Evolutionary conservation across 2,888 invertebrate species (phyloP).

Genomic region (Seira ritae): DNA sequence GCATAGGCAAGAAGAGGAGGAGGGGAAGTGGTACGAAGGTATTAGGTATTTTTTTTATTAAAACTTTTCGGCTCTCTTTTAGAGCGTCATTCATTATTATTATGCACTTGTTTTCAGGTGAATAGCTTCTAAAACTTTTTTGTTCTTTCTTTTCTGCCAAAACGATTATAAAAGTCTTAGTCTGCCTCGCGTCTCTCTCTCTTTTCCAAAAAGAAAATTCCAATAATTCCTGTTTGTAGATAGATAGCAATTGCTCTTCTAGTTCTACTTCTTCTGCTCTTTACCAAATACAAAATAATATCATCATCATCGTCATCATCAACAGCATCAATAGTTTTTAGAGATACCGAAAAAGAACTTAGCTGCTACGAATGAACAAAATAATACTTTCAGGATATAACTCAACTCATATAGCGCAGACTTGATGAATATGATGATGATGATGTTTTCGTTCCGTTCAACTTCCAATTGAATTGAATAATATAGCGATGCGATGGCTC

Average conservation of each 20-base stretch:
- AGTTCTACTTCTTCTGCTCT: too few relatives aligned
- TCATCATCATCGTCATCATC: too few relatives aligned
- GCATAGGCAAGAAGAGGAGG: conserved; percentile 28
- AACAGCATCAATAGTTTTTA: too few relatives aligned
- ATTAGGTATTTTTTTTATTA: too few relatives aligned
- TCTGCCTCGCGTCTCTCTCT: not conserved
- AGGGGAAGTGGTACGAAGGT: too few relatives aligned
- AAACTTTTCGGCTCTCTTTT: too few relatives aligned
- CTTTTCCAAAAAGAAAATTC: conserved; percentile 18
- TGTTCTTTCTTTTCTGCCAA: not conserved
- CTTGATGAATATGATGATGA: conserved; percentile 7
- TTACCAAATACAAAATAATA: too few relatives aligned
- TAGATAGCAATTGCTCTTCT: too few relatives aligned
- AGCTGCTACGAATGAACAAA: too few relatives aligned
- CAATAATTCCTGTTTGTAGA: conserved; percentile 3
- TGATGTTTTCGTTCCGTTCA: not conserved
- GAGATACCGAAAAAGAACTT: too few relatives aligned
- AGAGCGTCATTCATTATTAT: conserved; percentile 12
- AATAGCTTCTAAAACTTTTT: not conserved
- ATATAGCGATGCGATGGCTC: not conserved
- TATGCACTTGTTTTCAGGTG: conserved; percentile 11
- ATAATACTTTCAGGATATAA: not conserved
- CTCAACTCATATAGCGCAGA: conserved; percentile 7
- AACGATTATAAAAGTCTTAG: too few relatives aligned
- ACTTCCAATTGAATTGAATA: conserved; percentile 7